Evolutionary conservation across 2,797 vertebrate species (phyloP).

Genomic region (Anas bernieri): DNA sequence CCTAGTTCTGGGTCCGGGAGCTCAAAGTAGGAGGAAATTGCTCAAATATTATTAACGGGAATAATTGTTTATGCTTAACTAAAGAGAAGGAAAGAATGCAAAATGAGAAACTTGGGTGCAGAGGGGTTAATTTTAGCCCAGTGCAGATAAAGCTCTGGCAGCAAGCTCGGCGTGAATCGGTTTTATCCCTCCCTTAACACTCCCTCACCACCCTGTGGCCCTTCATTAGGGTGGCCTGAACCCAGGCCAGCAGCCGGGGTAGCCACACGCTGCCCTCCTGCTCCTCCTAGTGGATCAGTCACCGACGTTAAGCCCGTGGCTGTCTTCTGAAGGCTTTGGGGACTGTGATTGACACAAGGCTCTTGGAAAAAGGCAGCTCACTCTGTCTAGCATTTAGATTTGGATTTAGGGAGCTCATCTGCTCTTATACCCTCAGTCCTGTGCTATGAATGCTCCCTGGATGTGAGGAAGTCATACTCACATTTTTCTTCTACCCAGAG

Average conservation of each 20-base stretch:
- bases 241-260: neutral
- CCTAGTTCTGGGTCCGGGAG: neutral
- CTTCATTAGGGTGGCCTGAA: neutral
- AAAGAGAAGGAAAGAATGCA: neutral
- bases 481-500: neutral
- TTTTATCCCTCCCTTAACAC: neutral
- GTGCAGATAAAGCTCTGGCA: neutral
- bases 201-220: neutral
- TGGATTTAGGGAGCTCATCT: neutral
- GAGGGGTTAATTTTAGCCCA: neutral
- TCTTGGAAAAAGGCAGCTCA: neutral
- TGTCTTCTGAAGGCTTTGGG: neutral
- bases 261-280: neutral
- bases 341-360: neutral
- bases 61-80: neutral
- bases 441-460: neutral
- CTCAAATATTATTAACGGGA: neutral
- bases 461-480: neutral
- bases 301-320: neutral
- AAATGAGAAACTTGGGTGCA: neutral
- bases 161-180: neutral
- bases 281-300: slow-evolving; percentile 31
- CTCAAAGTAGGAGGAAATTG: neutral
- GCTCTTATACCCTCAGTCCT: neutral
- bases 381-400: neutral